Evolutionary conservation across 2,113 vertebrate species (phyloP), one percentile per base, ranked within the genome.

Genomic region (Caranx melampygus): DNA sequence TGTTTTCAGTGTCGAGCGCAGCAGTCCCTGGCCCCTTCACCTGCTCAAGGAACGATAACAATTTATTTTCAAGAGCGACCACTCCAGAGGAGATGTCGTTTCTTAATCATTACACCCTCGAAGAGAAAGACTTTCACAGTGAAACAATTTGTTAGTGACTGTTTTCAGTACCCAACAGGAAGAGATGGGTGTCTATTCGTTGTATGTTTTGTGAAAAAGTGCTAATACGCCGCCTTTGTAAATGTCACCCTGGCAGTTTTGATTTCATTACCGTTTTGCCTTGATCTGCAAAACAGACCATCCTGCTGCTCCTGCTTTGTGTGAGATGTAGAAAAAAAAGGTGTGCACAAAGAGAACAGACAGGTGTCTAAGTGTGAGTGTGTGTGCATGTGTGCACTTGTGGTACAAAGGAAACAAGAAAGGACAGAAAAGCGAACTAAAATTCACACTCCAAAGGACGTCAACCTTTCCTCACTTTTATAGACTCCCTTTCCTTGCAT

Each of bases 281-380:
- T 91, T 83, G 87, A 87, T 88, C 83, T 91, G 88, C 90, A 93
- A 90, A 93, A 92, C 80, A 78, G 75, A 84, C 81, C 75, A 72
- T 81, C 69, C 82, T 75, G 87, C 83, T 87, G 84, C 78, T 85
- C 85, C 62, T 86, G 79, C 82, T 92, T 76, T 86, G 76, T 85
- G 70, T 49, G 75, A 80, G 79, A 77, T 74, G 87, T 80, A 87
- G 60, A 73, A 83, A 88, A 78, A 79, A 82, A 57, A 74, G 35
- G 59, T 15, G 20, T 18, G 51, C 65, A 71, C 40, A 51, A 82
- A 85, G 75, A 64, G 37, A 90, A 82, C 62, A 71, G 78, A 85
- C 82, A 84, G 78, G 76, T 79, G 74, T 35, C 42, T 68, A 49
- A 60, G 80, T 70, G 55, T 33, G 63, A 42, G 67, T n/a, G 64